phyloP scores from a whole-genome alignment of 2,113 vertebrate species.

The Paedocypris sp. region DNA sequence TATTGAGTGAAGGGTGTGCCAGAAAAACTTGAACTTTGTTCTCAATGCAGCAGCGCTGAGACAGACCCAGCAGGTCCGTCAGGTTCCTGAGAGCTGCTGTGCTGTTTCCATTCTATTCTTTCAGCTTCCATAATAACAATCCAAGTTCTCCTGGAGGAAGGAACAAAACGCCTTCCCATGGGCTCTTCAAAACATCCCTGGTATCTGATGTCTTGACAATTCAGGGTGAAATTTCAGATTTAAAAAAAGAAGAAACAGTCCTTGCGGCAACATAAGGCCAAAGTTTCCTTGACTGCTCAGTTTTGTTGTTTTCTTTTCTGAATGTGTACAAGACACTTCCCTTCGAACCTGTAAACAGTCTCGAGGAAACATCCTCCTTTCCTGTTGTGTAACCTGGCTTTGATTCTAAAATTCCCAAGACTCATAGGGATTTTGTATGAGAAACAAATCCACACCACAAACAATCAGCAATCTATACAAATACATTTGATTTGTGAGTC shows the following conservation, averaged over 20 bases:
- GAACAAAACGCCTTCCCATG: not conserved
- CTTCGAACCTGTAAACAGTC: not conserved
- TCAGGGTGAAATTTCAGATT: not conserved
- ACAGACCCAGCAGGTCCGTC: slow-evolving; percentile 30
- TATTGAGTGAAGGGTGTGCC: slow-evolving; percentile 1
- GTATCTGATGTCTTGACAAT: too few relatives aligned
- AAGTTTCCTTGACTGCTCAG: not conserved
- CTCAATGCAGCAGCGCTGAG: not conserved
- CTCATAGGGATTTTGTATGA: not conserved
- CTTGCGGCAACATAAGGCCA: not conserved
- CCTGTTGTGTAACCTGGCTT: not conserved
- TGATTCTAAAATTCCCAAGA: not conserved
- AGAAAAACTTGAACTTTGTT: slow-evolving; percentile 2
- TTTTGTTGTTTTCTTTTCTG: not conserved
- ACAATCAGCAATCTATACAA: too few relatives aligned
- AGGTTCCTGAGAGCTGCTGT: slow-evolving; percentile 8
- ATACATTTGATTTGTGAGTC: too few relatives aligned
- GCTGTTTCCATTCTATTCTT: not conserved
- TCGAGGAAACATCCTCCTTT: not conserved
- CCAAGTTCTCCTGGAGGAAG: not conserved
- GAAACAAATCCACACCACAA: too few relatives aligned
- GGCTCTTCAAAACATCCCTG: too few relatives aligned
- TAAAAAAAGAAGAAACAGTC: not conserved
- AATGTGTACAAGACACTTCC: slow-evolving; percentile 1
- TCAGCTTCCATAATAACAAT: not conserved